Evolutionary conservation across 1,140 invertebrate genomes (phyloP), one percentile per base, ranked within the genome.

Genomic region (Danaus plexippus): DNA sequence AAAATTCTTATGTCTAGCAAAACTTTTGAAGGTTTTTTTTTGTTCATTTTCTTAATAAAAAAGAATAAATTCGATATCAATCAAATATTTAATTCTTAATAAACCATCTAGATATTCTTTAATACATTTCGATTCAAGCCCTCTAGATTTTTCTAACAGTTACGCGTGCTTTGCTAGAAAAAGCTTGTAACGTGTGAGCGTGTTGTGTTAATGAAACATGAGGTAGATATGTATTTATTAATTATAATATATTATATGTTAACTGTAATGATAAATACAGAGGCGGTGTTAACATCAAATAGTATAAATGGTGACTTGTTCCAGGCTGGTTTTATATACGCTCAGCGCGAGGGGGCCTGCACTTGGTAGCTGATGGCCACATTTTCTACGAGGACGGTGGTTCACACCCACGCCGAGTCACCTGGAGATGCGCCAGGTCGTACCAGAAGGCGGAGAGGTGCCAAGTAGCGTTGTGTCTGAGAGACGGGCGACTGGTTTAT

Each of bases 281-380:
- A 15, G 15, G 1, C 15, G 22, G 22, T 32, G 7, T 32, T 32
- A 32, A 32, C 9, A 1, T 43, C 0, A 10, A 32, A 40, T 50
- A 50, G 41, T 32, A 47, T 47, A 15, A 32, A 54, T 66, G 61
- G 59, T 68, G 47, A 51, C 50, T 77, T 67, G 64, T 80, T 80
- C 11, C 79, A 87, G 85, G 82, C 7, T 88, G 87, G 87, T 88
- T 88, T 75, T 88, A 88, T 63, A 88, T 88, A 44, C 69, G 82
- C 6, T 88, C 87, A 41, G 83, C 85, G 43, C 83, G 85, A 22
- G 84, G 85, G 8, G 84, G 84, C 0, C 66, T 87, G 45, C 87
- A 87, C 50, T 66, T 87, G 11, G 87, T 88, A 4, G 87, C 83
- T 0, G 80, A 81, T 54, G 85, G 85, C 1, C 83, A 87, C 58